Percentiles rank a stretch among this genome's conserved stretches.
These are phyloP conservation scores for Poeciliopsis turrubarensis DNA, from an alignment of 2,113 vertebrate genomes.

Conservation along the genomic window DNA sequence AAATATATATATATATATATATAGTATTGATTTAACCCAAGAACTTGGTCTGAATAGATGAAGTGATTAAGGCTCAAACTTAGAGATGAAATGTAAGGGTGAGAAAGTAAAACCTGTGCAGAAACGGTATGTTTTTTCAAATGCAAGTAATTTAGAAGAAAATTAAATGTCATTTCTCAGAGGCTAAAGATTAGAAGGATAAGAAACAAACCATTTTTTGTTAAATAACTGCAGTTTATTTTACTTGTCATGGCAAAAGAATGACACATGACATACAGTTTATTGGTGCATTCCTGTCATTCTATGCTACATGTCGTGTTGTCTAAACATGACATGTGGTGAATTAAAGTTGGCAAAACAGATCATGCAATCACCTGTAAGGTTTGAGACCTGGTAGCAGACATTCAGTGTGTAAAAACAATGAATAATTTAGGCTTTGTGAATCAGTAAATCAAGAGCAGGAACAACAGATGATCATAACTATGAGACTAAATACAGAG, in stretches of 20 bases:
- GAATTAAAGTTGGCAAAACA: background rate
- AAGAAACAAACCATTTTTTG: no score
- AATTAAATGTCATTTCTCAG: background rate
- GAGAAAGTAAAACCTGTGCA: background rate
- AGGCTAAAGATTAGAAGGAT: background rate
- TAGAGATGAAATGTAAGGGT: background rate
- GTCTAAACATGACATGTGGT: no score
- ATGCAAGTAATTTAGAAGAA: background rate
- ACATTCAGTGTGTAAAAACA: no score
- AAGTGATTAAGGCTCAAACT: background rate
- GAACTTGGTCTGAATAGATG: background rate
- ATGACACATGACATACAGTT: no score
- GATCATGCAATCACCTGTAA: background rate
- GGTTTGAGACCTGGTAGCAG: no score
- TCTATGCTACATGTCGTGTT: background rate
- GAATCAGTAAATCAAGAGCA: no score
- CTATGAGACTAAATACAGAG: no score
- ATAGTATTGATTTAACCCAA: background rate
- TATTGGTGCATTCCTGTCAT: background rate
- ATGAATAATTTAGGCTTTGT: no score
- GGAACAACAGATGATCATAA: no score
- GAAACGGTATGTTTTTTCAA: background rate
- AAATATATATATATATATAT: no score
- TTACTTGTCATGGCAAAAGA: background rate
- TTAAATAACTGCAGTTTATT: background rate